Conservation (phyloP, 1,140 invertebrate genomes). For the Atta colombica region DNA sequence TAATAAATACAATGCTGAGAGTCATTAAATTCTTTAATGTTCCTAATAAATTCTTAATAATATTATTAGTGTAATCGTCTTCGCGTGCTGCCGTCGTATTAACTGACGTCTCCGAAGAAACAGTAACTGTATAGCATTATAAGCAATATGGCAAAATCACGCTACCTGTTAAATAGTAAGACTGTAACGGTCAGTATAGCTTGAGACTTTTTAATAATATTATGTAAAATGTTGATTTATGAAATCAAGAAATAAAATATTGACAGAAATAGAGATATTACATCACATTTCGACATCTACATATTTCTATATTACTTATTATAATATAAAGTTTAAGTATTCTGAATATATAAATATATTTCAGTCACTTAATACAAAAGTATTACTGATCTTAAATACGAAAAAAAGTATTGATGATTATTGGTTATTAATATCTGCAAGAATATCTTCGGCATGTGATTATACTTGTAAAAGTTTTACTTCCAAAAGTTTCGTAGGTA, state of each 20-base stretch:
- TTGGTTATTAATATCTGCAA: neutral
- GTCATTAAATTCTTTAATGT: slow-evolving; percentile 4
- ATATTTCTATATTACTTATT: neutral
- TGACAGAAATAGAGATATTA: neutral
- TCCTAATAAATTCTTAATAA: slow-evolving; percentile 9
- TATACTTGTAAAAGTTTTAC: neutral
- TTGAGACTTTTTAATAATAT: neutral
- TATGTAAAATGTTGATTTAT: no score
- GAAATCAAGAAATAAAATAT: neutral
- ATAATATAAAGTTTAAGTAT: neutral
- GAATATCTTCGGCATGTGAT: neutral
- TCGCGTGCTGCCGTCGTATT: neutral
- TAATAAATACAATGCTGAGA: neutral
- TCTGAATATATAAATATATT: neutral
- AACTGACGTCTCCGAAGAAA: neutral
- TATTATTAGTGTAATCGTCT: slow-evolving; percentile 8
- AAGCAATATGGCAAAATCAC: neutral
- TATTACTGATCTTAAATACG: neutral
- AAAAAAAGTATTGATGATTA: neutral
- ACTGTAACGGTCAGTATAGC: neutral
- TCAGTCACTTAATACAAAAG: neutral
- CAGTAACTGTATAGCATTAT: neutral
- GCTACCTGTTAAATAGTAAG: no score
- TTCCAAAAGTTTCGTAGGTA: slow-evolving; percentile 87
- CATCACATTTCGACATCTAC: neutral